Percentiles rank a stretch among this genome's conserved stretches.
These are phyloP conservation scores for Pogonomyrmex californicus DNA, from an alignment of 1,140 invertebrate genomes.

Conservation along the genomic window DNA sequence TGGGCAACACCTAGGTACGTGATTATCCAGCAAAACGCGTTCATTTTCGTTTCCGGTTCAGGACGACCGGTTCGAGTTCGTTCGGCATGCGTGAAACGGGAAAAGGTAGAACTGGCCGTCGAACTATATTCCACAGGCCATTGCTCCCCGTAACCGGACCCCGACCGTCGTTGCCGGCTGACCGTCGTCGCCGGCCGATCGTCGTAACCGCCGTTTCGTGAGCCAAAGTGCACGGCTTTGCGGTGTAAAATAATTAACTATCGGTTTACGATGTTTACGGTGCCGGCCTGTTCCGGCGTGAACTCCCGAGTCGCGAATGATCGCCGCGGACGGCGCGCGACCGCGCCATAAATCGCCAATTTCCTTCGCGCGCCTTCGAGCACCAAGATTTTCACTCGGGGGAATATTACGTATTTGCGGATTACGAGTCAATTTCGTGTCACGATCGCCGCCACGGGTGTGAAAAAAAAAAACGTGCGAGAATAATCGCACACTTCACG, in stretches of 20 bases:
- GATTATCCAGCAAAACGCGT: conserved; percentile 54
- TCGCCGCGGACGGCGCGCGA: background rate
- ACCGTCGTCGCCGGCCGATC: background rate
- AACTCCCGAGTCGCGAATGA: background rate
- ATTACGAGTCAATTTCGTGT: background rate
- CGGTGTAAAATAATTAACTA: conserved; percentile 46
- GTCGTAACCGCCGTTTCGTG: conserved; percentile 16
- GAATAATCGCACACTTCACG: conserved; percentile 2
- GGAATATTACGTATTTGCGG: background rate
- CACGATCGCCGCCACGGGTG: background rate
- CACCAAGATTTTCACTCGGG: background rate
- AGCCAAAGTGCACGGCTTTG: conserved; percentile 18
- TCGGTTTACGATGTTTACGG: background rate
- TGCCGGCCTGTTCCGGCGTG: background rate
- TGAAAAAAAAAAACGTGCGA: background rate
- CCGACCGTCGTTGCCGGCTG: background rate
- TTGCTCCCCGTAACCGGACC: conserved; percentile 27
- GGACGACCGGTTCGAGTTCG: conserved; percentile 7
- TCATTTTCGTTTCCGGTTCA: conserved; percentile 58
- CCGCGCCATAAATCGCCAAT: background rate
- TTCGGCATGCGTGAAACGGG: conserved; percentile 35
- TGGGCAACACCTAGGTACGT: background rate
- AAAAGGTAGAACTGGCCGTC: conserved; percentile 31
- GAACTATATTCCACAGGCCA: conserved; percentile 44
- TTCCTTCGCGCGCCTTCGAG: background rate